A percentile compares a stretch with the other conserved stretches of the same genome.
phyloP scores from a whole-genome alignment of 2,113 vertebrate genomes.

The Xenopus borealis region DNA sequence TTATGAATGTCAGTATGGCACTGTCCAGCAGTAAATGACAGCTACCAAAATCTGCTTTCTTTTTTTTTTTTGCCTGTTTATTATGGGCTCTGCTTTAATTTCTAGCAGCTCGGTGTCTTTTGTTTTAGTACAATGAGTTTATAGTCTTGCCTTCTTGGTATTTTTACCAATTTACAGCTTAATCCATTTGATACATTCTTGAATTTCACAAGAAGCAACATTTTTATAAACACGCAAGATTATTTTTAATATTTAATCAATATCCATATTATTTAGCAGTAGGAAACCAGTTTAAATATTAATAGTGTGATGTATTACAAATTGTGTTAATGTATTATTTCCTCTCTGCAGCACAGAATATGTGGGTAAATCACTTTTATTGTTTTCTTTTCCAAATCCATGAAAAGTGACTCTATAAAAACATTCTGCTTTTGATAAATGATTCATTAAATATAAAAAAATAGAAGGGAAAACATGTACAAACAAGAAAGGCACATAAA shows the following conservation, averaged over 20 bases:
- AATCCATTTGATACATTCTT: too few species aligned
- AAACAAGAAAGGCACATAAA: constrained; percentile 27
- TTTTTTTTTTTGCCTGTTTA: too few species aligned
- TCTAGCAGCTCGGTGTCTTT: too few species aligned
- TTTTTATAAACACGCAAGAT: too few species aligned
- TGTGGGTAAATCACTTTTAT: constrained; percentile 18
- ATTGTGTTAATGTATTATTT: constrained; percentile 11
- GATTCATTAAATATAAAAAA: constrained; percentile 34
- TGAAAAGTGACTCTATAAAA: constrained; percentile 16
- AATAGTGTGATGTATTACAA: constrained; percentile 11
- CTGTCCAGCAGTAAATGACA: too few species aligned
- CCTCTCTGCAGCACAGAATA: constrained; percentile 1
- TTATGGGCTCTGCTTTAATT: too few species aligned
- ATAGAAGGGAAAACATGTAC: constrained; percentile 14
- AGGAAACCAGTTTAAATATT: constrained; percentile 7
- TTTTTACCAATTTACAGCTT: too few species aligned
- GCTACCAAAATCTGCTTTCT: too few species aligned
- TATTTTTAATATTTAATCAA: constrained; percentile 15
- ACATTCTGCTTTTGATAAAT: constrained; percentile 15
- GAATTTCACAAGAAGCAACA: too few species aligned
- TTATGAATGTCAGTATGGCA: too few species aligned
- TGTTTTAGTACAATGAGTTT: too few species aligned
- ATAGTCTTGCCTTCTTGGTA: too few species aligned
- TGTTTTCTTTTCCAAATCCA: constrained; percentile 20
- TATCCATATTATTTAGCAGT: background rate